Evolutionary conservation across 2,888 invertebrate species (phyloP), one percentile per base, ranked within the genome.

Genomic region (Campoletis raptor): DNA sequence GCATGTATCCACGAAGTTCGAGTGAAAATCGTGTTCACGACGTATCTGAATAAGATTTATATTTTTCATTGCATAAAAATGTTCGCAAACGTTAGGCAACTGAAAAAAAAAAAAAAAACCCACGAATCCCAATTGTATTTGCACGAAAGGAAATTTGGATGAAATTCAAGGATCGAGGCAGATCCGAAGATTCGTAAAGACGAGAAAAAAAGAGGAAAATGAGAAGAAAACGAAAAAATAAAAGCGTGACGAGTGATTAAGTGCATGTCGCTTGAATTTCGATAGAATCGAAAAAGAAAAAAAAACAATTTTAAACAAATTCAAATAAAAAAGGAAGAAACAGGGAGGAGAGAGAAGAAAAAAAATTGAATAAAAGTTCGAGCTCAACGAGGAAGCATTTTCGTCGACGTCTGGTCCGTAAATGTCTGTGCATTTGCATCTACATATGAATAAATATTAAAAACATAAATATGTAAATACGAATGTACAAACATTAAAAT

Each of bases 1-100:
- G 88, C 84, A 88, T 88, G 86, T 76, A 72, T 77, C 72, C 86
- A 86, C 81, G 76, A 86, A 42, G 67, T 80, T 86, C 30, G 42
- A 66, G 54, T 80, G 57, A n/a, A 10, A 18, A 61, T 66, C 69
- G 64, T 76, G 48, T 45, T 66, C 67, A 70, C 85, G 64, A 30
- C 82, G 82, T 66, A 67, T 40, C 78, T 66, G 81, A 67, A 77
- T 76, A 30, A 69, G 48, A 64, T 52, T 45, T 12, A 66, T 67
- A 66, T 67, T 52, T 76, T 36, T 69, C 6, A 24, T 12, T 77
- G 77, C 77, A 83, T 70, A 80, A 83, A 66, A 80, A 72, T 69
- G 81, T 18, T 76, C 52, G 69, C 69, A 61, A 18, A 21, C 30
- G 30, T 48, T 37, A 72, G 61, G 79, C 73, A 81, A 69, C 69